Evolutionary conservation across 1,140 invertebrate species (phyloP).

Genomic region (Agrilus planipennis): DNA sequence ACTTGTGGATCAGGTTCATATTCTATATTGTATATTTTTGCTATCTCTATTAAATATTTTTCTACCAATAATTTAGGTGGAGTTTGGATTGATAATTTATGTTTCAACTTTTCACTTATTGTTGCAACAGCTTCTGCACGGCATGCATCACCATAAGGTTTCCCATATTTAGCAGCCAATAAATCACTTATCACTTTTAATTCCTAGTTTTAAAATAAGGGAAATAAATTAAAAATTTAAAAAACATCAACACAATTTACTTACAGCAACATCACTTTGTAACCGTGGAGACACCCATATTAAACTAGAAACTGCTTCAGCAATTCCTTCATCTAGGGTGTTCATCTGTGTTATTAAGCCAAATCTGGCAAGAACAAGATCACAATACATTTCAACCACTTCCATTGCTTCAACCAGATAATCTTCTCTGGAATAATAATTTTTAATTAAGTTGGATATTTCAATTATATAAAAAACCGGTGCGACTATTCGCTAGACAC

Average conservation of each 20-base stretch:
- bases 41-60: conserved; percentile 92
- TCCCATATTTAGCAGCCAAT: conserved; percentile 86
- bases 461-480: too few relatives aligned
- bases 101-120: conserved; percentile 90
- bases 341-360: conserved; percentile 97
- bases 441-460: too few relatives aligned
- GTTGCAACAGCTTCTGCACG: conserved; percentile 63
- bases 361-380: conserved; percentile 92
- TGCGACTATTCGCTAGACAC: not conserved
- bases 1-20: conserved; percentile 89
- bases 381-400: conserved; percentile 98
- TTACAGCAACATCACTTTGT: conserved; percentile 62
- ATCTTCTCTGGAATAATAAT: conserved; percentile 63
- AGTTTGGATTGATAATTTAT: conserved; percentile 91
- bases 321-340: conserved; percentile 87
- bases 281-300: conserved; percentile 93
- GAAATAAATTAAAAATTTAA: not conserved
- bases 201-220: conserved; percentile 41
- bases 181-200: conserved; percentile 88
- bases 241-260: not conserved
- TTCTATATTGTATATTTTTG: conserved; percentile 84
- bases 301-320: conserved; percentile 90
- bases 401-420: conserved; percentile 99
- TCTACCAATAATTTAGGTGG: conserved; percentile 94
- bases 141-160: conserved; percentile 79